phyloP scores from a whole-genome alignment of 2,888 invertebrate genomes.

The Salticus scenicus region DNA sequence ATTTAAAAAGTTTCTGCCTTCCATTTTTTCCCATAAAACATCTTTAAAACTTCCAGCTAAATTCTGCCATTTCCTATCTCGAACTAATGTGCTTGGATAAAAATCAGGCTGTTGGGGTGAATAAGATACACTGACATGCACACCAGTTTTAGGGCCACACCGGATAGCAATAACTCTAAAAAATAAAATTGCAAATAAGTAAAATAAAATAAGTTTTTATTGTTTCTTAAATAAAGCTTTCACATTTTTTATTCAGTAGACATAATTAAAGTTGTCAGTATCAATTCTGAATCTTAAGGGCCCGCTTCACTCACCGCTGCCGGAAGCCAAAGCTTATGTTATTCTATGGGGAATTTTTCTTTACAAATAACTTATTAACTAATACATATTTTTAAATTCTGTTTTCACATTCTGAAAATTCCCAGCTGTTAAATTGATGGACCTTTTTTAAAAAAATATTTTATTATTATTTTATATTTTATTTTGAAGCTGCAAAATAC shows the following conservation, averaged over 20 bases:
- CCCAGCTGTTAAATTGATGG: no score
- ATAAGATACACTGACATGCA: constrained; percentile 91
- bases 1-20: constrained; percentile 95
- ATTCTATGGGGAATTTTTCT: no score
- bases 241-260: neutral
- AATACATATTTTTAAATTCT: no score
- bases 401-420: no score
- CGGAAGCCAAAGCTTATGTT: no score
- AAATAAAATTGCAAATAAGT: neutral
- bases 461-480: no score
- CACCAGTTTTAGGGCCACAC: constrained; percentile 90
- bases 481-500: no score
- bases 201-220: neutral
- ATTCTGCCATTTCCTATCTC: constrained; percentile 94
- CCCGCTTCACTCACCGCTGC: no score
- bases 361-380: no score
- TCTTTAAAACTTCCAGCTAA: constrained; percentile 88
- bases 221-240: constrained; percentile 10
- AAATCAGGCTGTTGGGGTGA: constrained; percentile 88
- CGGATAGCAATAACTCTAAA: constrained; percentile 87
- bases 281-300: no score
- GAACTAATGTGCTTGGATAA: constrained; percentile 89
- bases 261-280: neutral
- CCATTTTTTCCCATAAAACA: constrained; percentile 93
- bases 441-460: no score